phyloP scores from a whole-genome alignment of 2,113 vertebrate species.

The western clawed frog (Xenopus tropicalis) region DNA sequence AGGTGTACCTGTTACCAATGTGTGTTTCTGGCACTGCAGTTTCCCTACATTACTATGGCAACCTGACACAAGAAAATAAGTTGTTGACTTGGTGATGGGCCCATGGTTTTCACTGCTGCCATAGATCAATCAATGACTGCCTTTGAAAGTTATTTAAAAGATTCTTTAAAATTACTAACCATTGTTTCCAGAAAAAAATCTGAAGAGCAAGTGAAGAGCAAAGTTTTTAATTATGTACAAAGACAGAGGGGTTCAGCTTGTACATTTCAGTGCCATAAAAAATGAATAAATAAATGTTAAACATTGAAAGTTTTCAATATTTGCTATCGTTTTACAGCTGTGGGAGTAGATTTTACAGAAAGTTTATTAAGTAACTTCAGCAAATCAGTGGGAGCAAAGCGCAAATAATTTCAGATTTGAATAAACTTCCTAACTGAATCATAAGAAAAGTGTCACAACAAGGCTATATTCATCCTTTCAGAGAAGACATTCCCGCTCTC shows the following conservation, averaged over 20 bases:
- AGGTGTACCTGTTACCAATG: too few relatives aligned
- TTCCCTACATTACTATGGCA: too few relatives aligned
- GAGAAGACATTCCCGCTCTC: constrained; percentile 95
- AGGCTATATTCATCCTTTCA: constrained; percentile 76
- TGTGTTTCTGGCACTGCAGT: too few relatives aligned
- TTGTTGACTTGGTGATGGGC: too few relatives aligned
- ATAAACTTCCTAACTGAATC: neutral
- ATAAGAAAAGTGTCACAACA: neutral
- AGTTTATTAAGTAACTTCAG: constrained; percentile 40
- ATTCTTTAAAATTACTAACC: too few relatives aligned
- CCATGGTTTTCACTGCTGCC: too few relatives aligned
- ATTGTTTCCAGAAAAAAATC: too few relatives aligned
- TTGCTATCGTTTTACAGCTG: constrained; percentile 35
- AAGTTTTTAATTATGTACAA: constrained; percentile 74
- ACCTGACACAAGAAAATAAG: too few relatives aligned
- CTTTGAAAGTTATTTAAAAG: too few relatives aligned
- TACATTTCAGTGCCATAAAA: constrained; percentile 67
- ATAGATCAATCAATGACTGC: too few relatives aligned
- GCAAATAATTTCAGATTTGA: neutral
- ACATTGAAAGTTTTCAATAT: constrained; percentile 44
- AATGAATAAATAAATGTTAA: constrained; percentile 69
- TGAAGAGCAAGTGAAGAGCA: constrained; percentile 50
- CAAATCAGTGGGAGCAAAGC: neutral
- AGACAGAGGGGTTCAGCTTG: constrained; percentile 55
- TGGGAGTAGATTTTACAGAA: neutral